Evolutionary conservation across 2,888 invertebrate genomes (phyloP).

Genomic region (Osedax frankpressi): DNA sequence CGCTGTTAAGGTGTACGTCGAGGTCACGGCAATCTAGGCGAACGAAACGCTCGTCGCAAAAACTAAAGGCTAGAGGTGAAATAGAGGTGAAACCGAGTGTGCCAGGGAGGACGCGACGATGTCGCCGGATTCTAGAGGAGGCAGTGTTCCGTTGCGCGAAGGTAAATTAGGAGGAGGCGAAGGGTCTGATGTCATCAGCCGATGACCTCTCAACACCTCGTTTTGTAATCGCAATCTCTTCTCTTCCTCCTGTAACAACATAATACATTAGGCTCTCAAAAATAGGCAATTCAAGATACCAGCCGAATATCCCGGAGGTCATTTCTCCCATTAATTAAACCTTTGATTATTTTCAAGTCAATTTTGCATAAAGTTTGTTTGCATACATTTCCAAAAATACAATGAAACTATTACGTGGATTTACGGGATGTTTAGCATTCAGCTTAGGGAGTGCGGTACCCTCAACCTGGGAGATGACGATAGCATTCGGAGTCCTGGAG

Average conservation of each 20-base stretch:
- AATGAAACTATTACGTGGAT: too few relatives aligned
- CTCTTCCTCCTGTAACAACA: slow-evolving; percentile 5
- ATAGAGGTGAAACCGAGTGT: neutral
- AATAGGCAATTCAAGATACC: too few relatives aligned
- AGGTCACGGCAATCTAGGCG: neutral
- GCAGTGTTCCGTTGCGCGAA: slow-evolving; percentile 8
- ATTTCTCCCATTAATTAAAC: too few relatives aligned
- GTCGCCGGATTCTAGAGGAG: neutral
- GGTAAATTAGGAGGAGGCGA: slow-evolving; percentile 3
- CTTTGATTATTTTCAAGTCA: neutral
- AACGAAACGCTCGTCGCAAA: too few relatives aligned
- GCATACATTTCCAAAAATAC: neutral
- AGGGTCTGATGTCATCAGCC: neutral
- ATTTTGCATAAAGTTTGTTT: neutral
- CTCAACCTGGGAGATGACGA: neutral
- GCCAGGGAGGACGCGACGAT: neutral
- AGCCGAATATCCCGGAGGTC: too few relatives aligned
- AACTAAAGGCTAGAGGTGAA: neutral
- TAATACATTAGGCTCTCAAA: too few relatives aligned
- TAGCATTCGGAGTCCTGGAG: slow-evolving; percentile 1
- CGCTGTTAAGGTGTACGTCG: neutral
- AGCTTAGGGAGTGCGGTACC: too few relatives aligned
- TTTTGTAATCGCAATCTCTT: neutral
- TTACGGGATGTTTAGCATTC: too few relatives aligned
- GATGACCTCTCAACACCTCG: slow-evolving; percentile 5